Evolutionary conservation across 1,140 invertebrate genomes (phyloP).

Genomic region (Anthonomus grandis): DNA sequence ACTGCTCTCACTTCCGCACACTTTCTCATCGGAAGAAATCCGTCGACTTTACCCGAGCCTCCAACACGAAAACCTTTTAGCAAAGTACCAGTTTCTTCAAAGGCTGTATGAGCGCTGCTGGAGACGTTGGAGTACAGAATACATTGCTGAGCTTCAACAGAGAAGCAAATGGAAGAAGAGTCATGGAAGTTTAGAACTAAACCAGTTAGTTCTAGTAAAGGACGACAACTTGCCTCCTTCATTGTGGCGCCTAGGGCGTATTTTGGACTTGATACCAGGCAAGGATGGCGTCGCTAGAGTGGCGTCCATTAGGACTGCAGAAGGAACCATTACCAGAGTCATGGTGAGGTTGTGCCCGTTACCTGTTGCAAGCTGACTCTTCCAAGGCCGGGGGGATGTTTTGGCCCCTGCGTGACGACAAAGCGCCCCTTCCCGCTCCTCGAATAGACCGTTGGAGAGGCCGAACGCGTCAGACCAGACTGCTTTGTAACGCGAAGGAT

Average conservation of each 20-base stretch:
- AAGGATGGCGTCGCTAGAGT: conserved; percentile 23
- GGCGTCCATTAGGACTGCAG: conserved; percentile 26
- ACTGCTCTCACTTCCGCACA: too few relatives aligned
- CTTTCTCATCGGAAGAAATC: neutral
- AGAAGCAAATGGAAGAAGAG: neutral
- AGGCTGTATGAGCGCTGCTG: neutral
- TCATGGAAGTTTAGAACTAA: neutral
- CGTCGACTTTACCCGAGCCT: neutral
- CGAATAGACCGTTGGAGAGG: too few relatives aligned
- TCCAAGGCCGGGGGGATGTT: conserved; percentile 4
- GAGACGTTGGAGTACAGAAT: neutral
- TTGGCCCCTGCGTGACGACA: too few relatives aligned
- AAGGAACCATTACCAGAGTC: conserved; percentile 21
- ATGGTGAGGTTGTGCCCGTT: too few relatives aligned
- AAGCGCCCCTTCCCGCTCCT: too few relatives aligned
- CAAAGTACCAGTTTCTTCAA: neutral
- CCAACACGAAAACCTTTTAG: neutral
- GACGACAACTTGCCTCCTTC: conserved; percentile 6
- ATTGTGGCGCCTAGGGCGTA: conserved; percentile 31
- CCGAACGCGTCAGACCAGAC: too few relatives aligned
- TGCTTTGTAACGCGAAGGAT: too few relatives aligned
- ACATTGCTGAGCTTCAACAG: neutral
- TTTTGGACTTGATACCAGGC: conserved; percentile 23
- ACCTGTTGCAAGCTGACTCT: neutral
- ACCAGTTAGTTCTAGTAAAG: neutral